Percentiles rank a stretch among this genome's conserved stretches.
Conservation (phyloP, 1,140 invertebrate species). For the Tribolium madens region DNA sequence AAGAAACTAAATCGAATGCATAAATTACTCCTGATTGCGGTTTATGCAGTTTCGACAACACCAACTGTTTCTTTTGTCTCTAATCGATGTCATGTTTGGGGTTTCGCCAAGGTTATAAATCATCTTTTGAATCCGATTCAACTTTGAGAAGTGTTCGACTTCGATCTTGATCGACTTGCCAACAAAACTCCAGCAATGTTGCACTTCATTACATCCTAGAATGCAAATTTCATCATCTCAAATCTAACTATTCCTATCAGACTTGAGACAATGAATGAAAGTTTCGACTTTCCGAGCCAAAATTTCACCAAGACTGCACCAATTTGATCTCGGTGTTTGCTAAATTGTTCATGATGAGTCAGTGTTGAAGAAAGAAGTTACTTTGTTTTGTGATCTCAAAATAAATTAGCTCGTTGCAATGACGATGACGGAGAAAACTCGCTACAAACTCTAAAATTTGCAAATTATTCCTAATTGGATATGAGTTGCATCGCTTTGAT, state of each 20-base stretch:
- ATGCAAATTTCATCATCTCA: neutral
- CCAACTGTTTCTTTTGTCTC: neutral
- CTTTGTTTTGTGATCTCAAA: neutral
- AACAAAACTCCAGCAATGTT: neutral
- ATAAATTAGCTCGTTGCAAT: neutral
- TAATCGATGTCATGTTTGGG: neutral
- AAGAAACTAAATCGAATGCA: constrained; percentile 24
- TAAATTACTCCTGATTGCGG: constrained; percentile 12
- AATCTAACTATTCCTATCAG: neutral
- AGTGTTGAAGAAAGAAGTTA: neutral
- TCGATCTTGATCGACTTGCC: neutral
- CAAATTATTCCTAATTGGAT: neutral
- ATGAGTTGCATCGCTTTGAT: constrained; percentile 17
- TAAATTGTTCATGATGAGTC: neutral
- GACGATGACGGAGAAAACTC: neutral
- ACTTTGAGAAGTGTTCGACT: neutral
- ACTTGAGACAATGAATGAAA: neutral
- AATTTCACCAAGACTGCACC: neutral
- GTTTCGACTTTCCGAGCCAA: neutral
- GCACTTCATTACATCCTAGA: neutral
- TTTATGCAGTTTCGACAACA: too few relatives aligned
- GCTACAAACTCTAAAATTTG: neutral
- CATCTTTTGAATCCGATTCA: neutral
- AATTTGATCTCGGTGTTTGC: neutral
- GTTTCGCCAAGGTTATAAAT: neutral